Conservation (phyloP, 2,113 vertebrate species). For the Microcebus tavaratra region DNA sequence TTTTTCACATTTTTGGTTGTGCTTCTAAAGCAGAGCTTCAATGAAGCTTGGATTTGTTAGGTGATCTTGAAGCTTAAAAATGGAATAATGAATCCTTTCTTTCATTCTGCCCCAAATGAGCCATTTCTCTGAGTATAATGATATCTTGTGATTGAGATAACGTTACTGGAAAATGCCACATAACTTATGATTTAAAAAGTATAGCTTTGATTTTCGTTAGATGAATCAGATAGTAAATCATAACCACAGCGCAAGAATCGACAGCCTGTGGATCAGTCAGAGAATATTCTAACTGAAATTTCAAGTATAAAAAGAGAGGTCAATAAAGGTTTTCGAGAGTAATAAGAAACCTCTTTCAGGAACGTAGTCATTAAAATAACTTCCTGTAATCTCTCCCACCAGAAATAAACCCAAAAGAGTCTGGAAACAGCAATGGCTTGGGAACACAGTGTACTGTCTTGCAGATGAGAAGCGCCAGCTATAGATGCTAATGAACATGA, state of each 20-base stretch:
- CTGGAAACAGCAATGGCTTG: conserved; percentile 20
- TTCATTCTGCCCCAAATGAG: neutral
- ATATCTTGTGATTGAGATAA: neutral
- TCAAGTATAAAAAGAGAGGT: conserved; percentile 25
- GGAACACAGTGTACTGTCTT: neutral
- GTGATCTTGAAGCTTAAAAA: neutral
- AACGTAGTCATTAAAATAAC: conserved; percentile 43
- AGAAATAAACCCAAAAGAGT: conserved; percentile 21
- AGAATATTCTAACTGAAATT: conserved; percentile 12
- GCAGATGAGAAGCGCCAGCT: neutral
- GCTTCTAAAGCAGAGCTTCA: neutral
- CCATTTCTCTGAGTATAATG: neutral
- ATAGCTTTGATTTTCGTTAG: neutral
- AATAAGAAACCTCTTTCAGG: conserved; percentile 30
- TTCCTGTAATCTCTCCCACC: conserved; percentile 21
- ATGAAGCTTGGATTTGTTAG: neutral
- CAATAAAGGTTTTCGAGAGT: conserved; percentile 25
- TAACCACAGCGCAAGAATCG: neutral
- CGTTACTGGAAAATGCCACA: conserved; percentile 13
- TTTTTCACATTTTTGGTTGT: neutral
- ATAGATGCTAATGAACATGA: neutral
- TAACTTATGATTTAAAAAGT: conserved; percentile 35
- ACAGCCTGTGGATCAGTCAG: neutral
- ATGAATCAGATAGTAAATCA: neutral
- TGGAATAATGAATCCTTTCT: neutral